Evolutionary conservation across 1,140 invertebrate genomes (phyloP), one percentile per base, ranked within the genome.

Genomic region (Amyelois transitella): DNA sequence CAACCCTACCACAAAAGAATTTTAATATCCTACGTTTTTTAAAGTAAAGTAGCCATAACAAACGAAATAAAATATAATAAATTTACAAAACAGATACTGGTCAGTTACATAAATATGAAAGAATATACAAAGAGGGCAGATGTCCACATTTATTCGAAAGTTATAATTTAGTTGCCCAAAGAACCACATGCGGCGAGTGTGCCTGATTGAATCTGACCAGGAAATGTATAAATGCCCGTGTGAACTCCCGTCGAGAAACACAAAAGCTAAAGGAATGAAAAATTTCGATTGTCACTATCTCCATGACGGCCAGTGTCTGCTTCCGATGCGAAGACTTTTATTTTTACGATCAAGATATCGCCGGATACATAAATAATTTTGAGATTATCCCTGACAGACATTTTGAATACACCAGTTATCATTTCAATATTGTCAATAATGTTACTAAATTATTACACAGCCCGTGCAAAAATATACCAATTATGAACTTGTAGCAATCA

Each of bases 151-250:
- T 49, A 53, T 57, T 47, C 56, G 54, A 62, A 56, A 68, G 64
- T 58, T 73, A 85, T 86, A 86, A 83, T 83, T 84, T 79, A 81
- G 75, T 78, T 80, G 80, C 58, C 69, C 76, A 75, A 79, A 75
- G 72, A 68, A 71, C 83, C 83, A 77, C 80, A 81, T 83, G 81
- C 73, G 68, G 83, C 58, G 58, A 62, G 58, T 72, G 62, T 48
- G 65, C 66, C 69, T 73, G 79, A 84, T 78, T 81, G 69, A 79
- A 82, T 81, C 62, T 65, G 65, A 64, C 64, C 69, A 66, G 73
- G 66, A 82, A 79, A 72, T 71, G 66, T 72, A 79, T 66, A 67
- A 61, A 79, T 64, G 64, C 49, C 61, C 57, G 63, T 59, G 67
- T 72, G 67, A 72, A 72, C 80, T 79, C 81, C 76, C 73, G 77